These are phyloP conservation scores for Gryllus longicercus DNA, from an alignment of 2,888 invertebrate genomes.

Conservation along the genomic window DNA sequence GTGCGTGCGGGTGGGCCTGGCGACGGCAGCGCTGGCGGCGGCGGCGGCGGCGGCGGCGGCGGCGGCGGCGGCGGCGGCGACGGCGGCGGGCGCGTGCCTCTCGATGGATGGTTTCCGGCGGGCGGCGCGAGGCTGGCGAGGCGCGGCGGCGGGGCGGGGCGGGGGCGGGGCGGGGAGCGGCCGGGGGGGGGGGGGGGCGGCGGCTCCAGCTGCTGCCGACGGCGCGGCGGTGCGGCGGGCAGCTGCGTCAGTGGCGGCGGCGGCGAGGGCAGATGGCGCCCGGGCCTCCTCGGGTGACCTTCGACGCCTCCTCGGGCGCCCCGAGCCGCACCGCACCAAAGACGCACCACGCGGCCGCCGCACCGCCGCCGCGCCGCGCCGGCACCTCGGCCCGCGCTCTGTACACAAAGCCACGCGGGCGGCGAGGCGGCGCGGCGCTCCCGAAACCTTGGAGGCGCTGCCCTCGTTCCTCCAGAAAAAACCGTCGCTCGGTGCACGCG, in stretches of 20 bases:
- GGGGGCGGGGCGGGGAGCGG: neutral
- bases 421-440: neutral
- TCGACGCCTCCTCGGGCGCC: neutral
- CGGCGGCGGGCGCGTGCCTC: neutral
- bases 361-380: neutral
- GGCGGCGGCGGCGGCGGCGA: neutral
- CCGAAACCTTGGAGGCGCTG: neutral
- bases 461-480: neutral
- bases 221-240: neutral
- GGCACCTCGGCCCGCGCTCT: neutral
- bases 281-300: constrained; percentile 5
- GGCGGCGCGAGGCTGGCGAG: neutral
- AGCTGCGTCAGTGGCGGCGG: neutral
- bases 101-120: neutral
- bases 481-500: too few relatives aligned
- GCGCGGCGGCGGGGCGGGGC: neutral
- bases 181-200: neutral
- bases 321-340: neutral
- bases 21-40: neutral
- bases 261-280: neutral
- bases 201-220: constrained; percentile 4
- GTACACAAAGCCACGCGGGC: neutral
- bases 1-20: too few relatives aligned
- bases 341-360: neutral
- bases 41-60: neutral